Base-by-base conservation (phyloP, 2,888 invertebrate genomes). In the Eugnorisma glareosa region DNA sequence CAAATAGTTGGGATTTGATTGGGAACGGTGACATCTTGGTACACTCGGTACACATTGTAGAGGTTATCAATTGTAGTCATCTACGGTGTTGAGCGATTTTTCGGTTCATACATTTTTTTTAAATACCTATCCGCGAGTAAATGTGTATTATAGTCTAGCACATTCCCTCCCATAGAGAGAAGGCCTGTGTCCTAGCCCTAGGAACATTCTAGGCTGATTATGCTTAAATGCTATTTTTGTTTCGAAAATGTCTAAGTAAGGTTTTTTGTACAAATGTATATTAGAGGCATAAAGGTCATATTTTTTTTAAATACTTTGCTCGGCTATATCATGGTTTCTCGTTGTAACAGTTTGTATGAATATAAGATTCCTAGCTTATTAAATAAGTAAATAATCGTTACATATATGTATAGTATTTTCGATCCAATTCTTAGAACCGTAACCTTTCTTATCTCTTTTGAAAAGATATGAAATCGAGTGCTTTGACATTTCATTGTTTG, bases 1-100 rank as follows among this genome's bases (percentile, higher is more conserved):
- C 85, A 84, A 84, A 86, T 82, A 83, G 75, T 81, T 84, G 66
- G 81, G 77, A 83, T 79, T 85, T 86, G 86, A 87, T 89, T 84
- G 83, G 77, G 82, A 83, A 84, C 77, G 83, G 77, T 85, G 76
- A 88, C 83, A 86, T 82, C 67, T 75, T 21, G 43, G 67, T 73
- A 75, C 78, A 37, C 45, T 79, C 67, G 40, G 69, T 73, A 69
- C 70, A 75, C 70, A 68, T 68, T 76, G 18, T 45, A 18, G 37
- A 82, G 66, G 64, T 81, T 73, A 57, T 73, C 61, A 74, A 74
- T 67, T 75, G 75, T 51, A 74, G 37, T 48, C 37, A 67, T 37
- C 6, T 37, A 45, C 43, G n/a, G 35, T 13, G 59, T 61, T 8
- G 24, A 11, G 1, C 5, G 3, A 18, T 7, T 61, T 61, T 67